Evolutionary conservation across 1,140 invertebrate species (phyloP).

Genomic region (Asbolus verrucosus): DNA sequence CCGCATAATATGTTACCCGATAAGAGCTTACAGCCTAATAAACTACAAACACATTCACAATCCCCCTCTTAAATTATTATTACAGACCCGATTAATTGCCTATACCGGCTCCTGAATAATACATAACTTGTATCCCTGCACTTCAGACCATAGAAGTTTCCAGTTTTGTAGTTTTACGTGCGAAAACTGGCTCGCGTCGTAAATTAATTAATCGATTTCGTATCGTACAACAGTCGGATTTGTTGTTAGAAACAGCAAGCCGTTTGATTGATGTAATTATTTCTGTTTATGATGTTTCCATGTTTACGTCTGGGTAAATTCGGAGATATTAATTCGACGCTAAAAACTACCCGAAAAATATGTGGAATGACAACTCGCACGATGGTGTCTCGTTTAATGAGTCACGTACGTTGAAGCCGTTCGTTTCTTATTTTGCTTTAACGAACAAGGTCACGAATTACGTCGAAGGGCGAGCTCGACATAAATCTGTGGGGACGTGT

Average conservation of each 20-base stretch:
- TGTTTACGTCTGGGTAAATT: too few relatives aligned
- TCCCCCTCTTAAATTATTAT: constrained; percentile 28
- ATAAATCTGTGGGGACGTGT: too few relatives aligned
- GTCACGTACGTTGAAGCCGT: neutral
- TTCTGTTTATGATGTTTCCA: constrained; percentile 5
- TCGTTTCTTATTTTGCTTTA: too few relatives aligned
- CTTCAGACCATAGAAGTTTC: neutral
- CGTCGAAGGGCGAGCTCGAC: too few relatives aligned
- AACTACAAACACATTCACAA: constrained; percentile 23
- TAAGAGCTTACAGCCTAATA: constrained; percentile 37
- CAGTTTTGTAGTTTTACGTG: neutral
- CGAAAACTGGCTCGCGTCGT: neutral
- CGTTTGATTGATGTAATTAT: constrained; percentile 13
- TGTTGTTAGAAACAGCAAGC: neutral
- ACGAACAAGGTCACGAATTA: too few relatives aligned
- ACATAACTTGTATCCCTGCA: neutral
- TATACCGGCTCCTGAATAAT: neutral
- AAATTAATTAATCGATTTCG: constrained; percentile 5
- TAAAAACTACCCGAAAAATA: too few relatives aligned
- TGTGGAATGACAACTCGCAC: too few relatives aligned
- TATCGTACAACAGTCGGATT: neutral
- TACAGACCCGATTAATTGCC: constrained; percentile 7
- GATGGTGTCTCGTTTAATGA: too few relatives aligned
- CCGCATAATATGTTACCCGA: constrained; percentile 25
- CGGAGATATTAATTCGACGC: too few relatives aligned